phyloP scores from a whole-genome alignment of 1,140 invertebrate species.

The Eurytemora carolleeae region DNA sequence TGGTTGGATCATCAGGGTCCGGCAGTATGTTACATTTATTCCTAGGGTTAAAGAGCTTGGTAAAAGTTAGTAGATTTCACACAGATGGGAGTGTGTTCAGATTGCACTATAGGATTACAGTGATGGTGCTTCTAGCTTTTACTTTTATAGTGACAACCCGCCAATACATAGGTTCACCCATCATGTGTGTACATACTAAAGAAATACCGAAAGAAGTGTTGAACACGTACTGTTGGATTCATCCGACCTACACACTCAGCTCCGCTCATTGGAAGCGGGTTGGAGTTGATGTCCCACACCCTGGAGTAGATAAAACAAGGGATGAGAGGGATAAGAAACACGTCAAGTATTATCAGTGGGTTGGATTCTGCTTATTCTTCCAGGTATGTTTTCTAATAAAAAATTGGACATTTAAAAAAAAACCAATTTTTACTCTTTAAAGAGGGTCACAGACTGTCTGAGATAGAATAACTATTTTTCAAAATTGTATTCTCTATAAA shows the following conservation, averaged over 20 bases:
- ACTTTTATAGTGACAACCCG: slow-evolving; percentile 31
- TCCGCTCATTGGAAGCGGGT: slow-evolving; percentile 16
- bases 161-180: slow-evolving; percentile 34
- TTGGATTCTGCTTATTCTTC: slow-evolving; percentile 24
- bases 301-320: slow-evolving; percentile 20
- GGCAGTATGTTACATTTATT: slow-evolving; percentile 14
- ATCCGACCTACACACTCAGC: slow-evolving; percentile 24
- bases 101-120: slow-evolving; percentile 32
- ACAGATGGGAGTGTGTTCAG: slow-evolving; percentile 33
- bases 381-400: slow-evolving; percentile 19
- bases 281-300: slow-evolving; percentile 18
- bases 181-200: slow-evolving; percentile 25
- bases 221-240: slow-evolving; percentile 30
- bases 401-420: no score
- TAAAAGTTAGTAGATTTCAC: slow-evolving; percentile 19
- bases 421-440: no score
- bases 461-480: no score
- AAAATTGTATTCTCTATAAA: no score
- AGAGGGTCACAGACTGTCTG: no score
- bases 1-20: neutral
- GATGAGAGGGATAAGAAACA: slow-evolving; percentile 18
- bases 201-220: slow-evolving; percentile 27
- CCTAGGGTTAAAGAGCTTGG: slow-evolving; percentile 13
- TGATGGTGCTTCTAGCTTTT: slow-evolving; percentile 31
- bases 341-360: slow-evolving; percentile 25